Evolutionary conservation across 2,797 vertebrate species (phyloP).

Genomic region (Picus viridis): DNA sequence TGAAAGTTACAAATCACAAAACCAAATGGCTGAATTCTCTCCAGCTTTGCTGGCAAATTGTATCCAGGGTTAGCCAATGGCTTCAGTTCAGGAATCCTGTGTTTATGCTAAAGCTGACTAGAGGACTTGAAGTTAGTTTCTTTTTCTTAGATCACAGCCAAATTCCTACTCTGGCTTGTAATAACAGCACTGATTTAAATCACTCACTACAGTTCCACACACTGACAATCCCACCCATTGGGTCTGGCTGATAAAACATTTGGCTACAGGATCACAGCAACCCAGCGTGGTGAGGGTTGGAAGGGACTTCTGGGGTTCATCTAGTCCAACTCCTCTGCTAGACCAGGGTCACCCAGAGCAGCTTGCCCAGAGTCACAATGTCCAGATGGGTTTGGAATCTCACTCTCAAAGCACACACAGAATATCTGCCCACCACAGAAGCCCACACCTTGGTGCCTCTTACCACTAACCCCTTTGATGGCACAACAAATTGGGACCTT

Average conservation of each 20-base stretch:
- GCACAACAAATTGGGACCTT: neutral
- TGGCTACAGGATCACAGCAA: neutral
- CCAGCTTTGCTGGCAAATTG: neutral
- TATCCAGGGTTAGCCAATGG: neutral
- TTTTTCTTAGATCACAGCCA: slow-evolving; percentile 2
- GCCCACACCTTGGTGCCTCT: fast-evolving
- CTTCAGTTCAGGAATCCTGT: slow-evolving; percentile 24
- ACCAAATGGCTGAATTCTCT: neutral
- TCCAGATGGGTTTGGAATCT: too few relatives aligned
- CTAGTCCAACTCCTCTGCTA: too few relatives aligned
- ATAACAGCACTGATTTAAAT: neutral
- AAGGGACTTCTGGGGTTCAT: too few relatives aligned
- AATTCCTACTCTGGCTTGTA: neutral
- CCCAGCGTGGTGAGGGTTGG: too few relatives aligned
- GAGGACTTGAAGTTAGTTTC: neutral
- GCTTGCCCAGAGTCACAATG: too few relatives aligned
- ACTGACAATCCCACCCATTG: neutral
- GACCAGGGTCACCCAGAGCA: too few relatives aligned
- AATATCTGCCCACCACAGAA: neutral
- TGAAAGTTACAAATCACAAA: neutral
- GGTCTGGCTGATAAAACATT: neutral
- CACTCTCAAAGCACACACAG: neutral
- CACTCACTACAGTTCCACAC: neutral
- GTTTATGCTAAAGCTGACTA: neutral
- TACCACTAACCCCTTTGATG: fast-evolving